Percentiles rank a stretch among this genome's conserved stretches.
phyloP scores from a whole-genome alignment of 1,140 invertebrate genomes.

The Druon quercuslanigerum region DNA sequence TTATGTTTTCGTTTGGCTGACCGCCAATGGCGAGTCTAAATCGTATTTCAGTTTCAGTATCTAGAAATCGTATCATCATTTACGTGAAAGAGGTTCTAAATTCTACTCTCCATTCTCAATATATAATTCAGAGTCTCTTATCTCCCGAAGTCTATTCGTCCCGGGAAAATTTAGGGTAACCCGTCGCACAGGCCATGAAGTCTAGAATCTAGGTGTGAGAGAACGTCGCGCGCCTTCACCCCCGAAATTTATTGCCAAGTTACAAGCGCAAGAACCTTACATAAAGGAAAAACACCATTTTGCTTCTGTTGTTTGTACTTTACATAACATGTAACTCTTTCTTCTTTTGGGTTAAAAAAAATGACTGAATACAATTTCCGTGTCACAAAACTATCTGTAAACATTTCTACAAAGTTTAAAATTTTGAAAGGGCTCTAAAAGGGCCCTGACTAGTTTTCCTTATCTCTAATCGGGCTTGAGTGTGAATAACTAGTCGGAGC shows the following conservation, averaged over 20 bases:
- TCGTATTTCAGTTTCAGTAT: conserved; percentile 13
- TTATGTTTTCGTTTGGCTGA: conserved; percentile 30
- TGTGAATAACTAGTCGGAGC: no score
- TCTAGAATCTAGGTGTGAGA: conserved; percentile 2
- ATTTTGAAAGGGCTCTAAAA: no score
- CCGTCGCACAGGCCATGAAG: background rate
- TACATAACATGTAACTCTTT: background rate
- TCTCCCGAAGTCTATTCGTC: background rate
- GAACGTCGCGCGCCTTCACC: conserved; percentile 10
- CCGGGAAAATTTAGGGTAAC: conserved; percentile 9
- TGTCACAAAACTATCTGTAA: background rate
- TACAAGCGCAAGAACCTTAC: conserved; percentile 39
- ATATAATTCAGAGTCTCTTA: background rate
- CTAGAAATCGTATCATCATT: conserved; percentile 3
- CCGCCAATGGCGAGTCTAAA: background rate
- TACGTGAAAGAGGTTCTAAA: conserved; percentile 8
- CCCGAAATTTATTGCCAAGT: conserved; percentile 53
- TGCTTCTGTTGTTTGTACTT: background rate
- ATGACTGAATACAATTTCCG: conserved; percentile 39
- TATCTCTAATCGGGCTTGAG: no score
- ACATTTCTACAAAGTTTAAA: no score
- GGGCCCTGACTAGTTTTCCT: no score
- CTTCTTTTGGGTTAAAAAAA: background rate
- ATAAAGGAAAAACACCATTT: conserved; percentile 2
- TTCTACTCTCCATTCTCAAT: conserved; percentile 12